A percentile compares a stretch with the other conserved stretches of the same genome.
phyloP scores from a whole-genome alignment of 2,113 vertebrate species.

The Mastomys coucha region DNA sequence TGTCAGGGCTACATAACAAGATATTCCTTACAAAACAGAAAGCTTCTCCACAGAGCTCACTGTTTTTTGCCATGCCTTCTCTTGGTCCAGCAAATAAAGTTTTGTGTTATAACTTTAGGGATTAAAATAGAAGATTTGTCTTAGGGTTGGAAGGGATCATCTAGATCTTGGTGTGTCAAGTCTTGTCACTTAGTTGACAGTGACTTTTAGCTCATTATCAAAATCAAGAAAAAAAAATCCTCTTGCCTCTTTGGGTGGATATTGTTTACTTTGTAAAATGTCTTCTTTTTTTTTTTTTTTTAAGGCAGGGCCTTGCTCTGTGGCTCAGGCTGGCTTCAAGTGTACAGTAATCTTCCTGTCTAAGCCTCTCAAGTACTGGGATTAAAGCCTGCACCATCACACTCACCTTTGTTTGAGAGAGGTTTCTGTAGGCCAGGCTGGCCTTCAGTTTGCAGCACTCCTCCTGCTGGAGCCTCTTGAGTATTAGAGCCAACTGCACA shows the following conservation, averaged over 20 bases:
- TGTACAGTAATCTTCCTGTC: neutral
- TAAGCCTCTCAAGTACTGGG: neutral
- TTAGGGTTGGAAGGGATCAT: neutral
- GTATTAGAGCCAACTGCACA: neutral
- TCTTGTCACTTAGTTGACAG: neutral
- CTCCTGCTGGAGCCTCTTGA: neutral
- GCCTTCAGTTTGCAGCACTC: neutral
- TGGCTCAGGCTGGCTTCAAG: neutral
- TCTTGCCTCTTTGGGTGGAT: neutral
- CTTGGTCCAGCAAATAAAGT: slow-evolving; percentile 18
- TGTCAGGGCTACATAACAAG: slow-evolving; percentile 20
- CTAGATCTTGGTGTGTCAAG: neutral
- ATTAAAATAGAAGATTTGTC: neutral
- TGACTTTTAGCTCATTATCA: neutral
- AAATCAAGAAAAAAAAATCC: neutral
- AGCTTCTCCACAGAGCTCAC: neutral
- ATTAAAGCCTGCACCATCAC: neutral
- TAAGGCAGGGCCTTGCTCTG: neutral
- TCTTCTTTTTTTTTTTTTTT: neutral
- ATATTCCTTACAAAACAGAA: slow-evolving; percentile 8
- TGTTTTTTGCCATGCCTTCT: slow-evolving; percentile 16
- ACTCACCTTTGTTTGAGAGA: too few species aligned
- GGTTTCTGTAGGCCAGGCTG: neutral
- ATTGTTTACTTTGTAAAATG: neutral
- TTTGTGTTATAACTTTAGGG: neutral